phyloP scores from a whole-genome alignment of 1,140 invertebrate species.

The Solenopsis invicta region DNA sequence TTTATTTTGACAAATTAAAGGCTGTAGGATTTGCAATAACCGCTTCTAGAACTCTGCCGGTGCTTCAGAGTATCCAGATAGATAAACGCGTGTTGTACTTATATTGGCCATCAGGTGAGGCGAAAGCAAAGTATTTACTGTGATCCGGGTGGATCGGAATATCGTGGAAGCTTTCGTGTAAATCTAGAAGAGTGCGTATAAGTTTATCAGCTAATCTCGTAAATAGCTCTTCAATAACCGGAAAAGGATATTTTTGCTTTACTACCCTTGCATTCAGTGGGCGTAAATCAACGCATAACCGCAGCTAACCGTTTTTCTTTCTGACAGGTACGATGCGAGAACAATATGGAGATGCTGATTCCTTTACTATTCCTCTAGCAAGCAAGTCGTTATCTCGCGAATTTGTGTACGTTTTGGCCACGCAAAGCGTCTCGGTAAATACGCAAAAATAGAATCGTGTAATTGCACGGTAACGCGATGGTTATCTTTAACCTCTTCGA shows the following conservation, averaged over 20 bases:
- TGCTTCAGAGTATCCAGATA: neutral
- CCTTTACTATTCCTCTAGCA: neutral
- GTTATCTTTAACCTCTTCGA: too few species aligned
- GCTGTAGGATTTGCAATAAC: too few species aligned
- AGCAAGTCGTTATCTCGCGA: neutral
- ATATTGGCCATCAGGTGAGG: neutral
- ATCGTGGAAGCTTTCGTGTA: neutral
- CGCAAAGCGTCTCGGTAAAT: neutral
- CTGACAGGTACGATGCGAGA: neutral
- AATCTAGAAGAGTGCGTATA: too few species aligned
- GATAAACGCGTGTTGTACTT: neutral
- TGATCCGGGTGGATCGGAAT: neutral
- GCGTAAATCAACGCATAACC: neutral
- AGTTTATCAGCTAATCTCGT: neutral
- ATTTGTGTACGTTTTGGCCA: neutral
- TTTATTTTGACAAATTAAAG: too few species aligned
- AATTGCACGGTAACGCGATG: neutral
- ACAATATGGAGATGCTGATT: neutral
- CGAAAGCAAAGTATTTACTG: neutral
- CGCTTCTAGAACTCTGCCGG: too few species aligned
- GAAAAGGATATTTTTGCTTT: neutral
- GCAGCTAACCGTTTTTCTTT: neutral
- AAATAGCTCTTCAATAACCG: neutral
- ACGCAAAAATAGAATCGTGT: neutral
- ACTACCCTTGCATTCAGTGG: neutral